Conservation (phyloP, 2,888 invertebrate genomes). For the Sycophila texana region DNA sequence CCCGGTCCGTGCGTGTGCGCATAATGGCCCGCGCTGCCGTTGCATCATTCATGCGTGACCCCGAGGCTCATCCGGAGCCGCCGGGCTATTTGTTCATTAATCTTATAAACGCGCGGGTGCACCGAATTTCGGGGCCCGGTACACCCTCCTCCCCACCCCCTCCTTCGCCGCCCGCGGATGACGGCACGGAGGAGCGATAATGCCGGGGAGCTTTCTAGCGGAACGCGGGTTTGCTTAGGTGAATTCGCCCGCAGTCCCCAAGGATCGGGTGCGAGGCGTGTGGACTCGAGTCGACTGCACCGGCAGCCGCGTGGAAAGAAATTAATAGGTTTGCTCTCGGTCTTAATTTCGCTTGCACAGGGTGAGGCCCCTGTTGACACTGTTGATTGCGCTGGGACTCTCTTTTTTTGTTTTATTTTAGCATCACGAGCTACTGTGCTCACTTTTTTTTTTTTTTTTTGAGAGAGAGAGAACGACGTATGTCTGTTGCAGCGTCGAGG, state of each 20-base stretch:
- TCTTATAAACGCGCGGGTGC: constrained; percentile 67
- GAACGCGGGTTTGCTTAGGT: constrained; percentile 26
- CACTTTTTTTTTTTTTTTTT: too few species aligned
- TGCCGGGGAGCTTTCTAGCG: too few species aligned
- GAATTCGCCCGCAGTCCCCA: not conserved
- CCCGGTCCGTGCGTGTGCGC: constrained; percentile 57
- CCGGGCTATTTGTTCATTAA: constrained; percentile 71
- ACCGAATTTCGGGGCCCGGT: not conserved
- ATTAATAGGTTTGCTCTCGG: constrained; percentile 17
- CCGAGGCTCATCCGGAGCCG: constrained; percentile 65
- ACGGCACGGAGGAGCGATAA: too few species aligned
- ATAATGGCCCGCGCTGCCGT: constrained; percentile 61
- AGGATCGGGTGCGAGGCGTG: too few species aligned
- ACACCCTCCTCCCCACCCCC: not conserved
- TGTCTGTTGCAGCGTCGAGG: too few species aligned
- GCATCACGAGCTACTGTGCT: too few species aligned
- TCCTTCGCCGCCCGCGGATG: not conserved
- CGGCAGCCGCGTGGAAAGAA: not conserved
- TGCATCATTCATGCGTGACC: constrained; percentile 63
- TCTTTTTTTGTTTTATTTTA: too few species aligned
- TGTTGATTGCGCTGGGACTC: constrained; percentile 5
- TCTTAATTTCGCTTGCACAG: not conserved
- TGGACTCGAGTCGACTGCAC: too few species aligned
- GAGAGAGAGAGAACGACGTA: too few species aligned
- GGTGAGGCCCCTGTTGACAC: not conserved